Base-by-base conservation (phyloP, 2,113 vertebrate species). In the Macquaria australasica region DNA sequence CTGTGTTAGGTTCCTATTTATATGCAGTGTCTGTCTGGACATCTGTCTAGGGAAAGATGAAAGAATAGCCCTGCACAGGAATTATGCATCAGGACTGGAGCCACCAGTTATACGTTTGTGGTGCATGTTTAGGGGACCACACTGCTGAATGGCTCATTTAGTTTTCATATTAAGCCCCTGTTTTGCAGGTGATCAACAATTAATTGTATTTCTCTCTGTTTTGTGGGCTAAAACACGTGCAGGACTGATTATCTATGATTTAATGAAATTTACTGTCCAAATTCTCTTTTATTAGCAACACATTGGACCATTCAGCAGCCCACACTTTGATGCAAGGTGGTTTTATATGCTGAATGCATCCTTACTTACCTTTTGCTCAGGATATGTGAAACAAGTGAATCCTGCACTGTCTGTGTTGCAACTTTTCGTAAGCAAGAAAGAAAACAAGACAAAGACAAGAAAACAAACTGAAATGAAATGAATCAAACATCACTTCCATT, bases 1-100 rank as follows among this genome's bases (percentile, higher is more conserved):
- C 87, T 68, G 77, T 93, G 77, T 90, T 89, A 67, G 89, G 86
- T 85, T 89, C 87, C 90, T 92, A 87, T 95, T 94, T 90, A 89
- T 93, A 93, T 95, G 93, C 92, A 91, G 84, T 89, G 90, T 91
- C 91, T 93, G 91, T 94, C 93, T 93, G 92, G 90, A 91, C 92
- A 84, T 93, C 90, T 91, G 95, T 95, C 94, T 93, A 64, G 88
- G 83, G 82, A 87, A 82, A 81, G 87, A 92, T 87, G 92, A 85
- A 80, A 92, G 86, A 91, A 92, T 67, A 86, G 83, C 88, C 76
- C 76, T 88, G 84, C 87, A 77, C 81, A 85, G 85, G 82, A 87
- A 84, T 87, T 82, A 88, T 87, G 87, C 89, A 86, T 62, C 88
- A 79, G 59, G 58, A 73, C 20, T 12, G 16, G 73, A 82, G 48